Evolutionary conservation across 2,888 invertebrate species (phyloP).

Genomic region (Agapostemon virescens): DNA sequence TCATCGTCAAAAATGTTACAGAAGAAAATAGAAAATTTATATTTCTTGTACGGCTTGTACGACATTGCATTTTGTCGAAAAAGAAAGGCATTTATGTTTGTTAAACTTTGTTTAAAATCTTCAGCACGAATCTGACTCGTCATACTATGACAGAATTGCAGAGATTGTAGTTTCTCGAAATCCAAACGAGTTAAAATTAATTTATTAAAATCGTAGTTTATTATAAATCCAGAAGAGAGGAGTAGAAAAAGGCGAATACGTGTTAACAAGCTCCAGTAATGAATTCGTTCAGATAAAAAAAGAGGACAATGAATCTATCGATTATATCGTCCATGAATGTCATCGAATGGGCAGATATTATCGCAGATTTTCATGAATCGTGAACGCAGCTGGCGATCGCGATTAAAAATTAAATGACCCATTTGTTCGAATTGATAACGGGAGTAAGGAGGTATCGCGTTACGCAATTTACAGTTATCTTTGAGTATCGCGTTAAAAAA

Average conservation of each 20-base stretch:
- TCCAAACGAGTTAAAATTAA: not conserved
- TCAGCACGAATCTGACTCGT: too few species aligned
- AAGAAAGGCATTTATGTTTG: too few species aligned
- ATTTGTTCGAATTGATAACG: not conserved
- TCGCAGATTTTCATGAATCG: not conserved
- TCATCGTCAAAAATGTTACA: too few species aligned
- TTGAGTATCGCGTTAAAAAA: not conserved
- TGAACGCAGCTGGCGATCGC: not conserved
- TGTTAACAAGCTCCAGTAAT: not conserved
- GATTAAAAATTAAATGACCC: not conserved
- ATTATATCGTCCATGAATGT: not conserved
- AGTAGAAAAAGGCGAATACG: not conserved
- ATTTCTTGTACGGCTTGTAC: too few species aligned
- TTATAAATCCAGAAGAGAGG: not conserved
- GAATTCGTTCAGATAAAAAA: not conserved
- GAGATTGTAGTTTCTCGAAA: not conserved
- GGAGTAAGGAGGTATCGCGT: not conserved
- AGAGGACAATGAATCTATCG: not conserved
- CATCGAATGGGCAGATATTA: not conserved
- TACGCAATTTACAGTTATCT: slow-evolving; percentile 4
- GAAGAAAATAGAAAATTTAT: too few species aligned
- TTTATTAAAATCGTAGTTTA: not conserved
- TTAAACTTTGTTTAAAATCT: too few species aligned
- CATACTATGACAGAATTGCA: too few species aligned
- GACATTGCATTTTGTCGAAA: too few species aligned